phyloP scores from a whole-genome alignment of 2,113 vertebrate genomes.

The Notarius quadriscutis region DNA sequence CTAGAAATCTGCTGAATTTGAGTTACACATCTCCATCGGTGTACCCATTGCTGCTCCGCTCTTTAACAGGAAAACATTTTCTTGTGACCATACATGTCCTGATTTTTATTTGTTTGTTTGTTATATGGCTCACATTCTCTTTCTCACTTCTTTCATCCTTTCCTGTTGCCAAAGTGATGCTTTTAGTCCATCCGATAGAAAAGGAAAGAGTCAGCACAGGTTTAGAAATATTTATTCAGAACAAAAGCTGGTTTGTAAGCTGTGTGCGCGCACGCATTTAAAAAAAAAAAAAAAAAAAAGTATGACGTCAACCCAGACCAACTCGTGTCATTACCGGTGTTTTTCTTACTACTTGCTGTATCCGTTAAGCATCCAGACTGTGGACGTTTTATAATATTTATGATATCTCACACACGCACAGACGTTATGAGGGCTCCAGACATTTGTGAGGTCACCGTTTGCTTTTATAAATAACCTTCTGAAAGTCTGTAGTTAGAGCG shows the following conservation, averaged over 20 bases:
- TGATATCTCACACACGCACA: neutral
- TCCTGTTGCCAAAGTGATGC: neutral
- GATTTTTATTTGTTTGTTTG: neutral
- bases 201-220: neutral
- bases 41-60: neutral
- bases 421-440: neutral
- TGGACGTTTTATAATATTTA: neutral
- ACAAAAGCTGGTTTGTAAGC: neutral
- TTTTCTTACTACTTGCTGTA: neutral
- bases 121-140: neutral
- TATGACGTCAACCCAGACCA: neutral
- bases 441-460: conserved; percentile 29
- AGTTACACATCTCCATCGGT: neutral
- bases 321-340: neutral
- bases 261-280: neutral
- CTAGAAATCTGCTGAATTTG: neutral
- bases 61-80: conserved; percentile 30
- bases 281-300: neutral
- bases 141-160: neutral
- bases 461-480: conserved; percentile 17
- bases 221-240: neutral
- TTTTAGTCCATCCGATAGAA: neutral
- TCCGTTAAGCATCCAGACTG: neutral
- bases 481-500: neutral
- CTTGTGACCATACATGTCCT: neutral